Percentiles rank a stretch among this genome's conserved stretches.
Conservation (phyloP, 1,140 invertebrate species). For the Drosophila grimshawi region DNA sequence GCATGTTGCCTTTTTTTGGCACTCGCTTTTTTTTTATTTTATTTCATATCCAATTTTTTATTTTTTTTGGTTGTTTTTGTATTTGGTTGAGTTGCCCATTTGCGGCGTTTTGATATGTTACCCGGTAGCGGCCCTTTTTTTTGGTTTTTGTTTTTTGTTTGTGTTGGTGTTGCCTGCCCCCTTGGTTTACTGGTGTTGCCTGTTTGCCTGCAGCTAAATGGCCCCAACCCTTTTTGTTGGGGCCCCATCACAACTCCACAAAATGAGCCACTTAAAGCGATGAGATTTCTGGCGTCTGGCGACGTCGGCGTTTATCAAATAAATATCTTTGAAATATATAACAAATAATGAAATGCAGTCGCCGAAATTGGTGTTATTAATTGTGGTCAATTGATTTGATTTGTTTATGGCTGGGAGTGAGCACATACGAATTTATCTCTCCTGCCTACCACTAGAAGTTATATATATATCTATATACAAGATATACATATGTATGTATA, state of each 20-base stretch:
- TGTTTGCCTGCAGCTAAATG: conserved; percentile 57
- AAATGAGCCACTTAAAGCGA: conserved; percentile 81
- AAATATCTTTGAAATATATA: conserved; percentile 80
- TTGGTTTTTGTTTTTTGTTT: conserved; percentile 33
- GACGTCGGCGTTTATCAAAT: conserved; percentile 76
- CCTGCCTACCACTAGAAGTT: not conserved
- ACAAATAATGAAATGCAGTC: conserved; percentile 79
- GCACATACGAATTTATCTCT: not conserved
- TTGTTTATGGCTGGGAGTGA: conserved; percentile 45
- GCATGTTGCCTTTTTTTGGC: conserved; percentile 75
- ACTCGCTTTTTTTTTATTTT: conserved; percentile 65
- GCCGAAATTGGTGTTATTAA: conserved; percentile 75
- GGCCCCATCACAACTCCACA: conserved; percentile 18
- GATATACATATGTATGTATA: not conserved
- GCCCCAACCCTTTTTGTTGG: conserved; percentile 32
- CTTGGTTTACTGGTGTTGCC: conserved; percentile 54
- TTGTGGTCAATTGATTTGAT: conserved; percentile 75
- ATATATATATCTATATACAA: not conserved
- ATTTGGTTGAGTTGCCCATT: conserved; percentile 66
- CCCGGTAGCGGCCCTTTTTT: conserved; percentile 62
- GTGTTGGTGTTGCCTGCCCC: conserved; percentile 1
- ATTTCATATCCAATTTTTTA: conserved; percentile 73
- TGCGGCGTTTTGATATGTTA: conserved; percentile 80
- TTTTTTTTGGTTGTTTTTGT: conserved; percentile 23
- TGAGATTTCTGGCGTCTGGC: conserved; percentile 80